phyloP scores from a whole-genome alignment of 1,140 invertebrate genomes.

The Drosophila rhopaloa region DNA sequence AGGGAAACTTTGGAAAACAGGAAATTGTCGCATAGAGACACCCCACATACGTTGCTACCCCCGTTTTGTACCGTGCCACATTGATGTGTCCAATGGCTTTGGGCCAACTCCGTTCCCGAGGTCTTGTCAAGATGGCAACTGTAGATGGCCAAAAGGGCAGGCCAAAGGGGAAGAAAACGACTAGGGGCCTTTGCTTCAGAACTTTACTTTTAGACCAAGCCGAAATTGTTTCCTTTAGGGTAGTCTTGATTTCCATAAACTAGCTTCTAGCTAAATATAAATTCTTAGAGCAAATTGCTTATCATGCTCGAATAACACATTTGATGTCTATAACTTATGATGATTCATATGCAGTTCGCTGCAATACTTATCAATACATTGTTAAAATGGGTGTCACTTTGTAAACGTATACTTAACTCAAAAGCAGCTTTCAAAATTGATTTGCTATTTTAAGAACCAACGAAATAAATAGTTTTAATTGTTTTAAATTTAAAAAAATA shows the following conservation, averaged over 20 bases:
- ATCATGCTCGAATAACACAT: too few species aligned
- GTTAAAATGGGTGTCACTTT: too few species aligned
- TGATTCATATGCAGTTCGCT: too few species aligned
- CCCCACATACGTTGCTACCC: slow-evolving; percentile 17
- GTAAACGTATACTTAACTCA: too few species aligned
- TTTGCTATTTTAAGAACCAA: too few species aligned
- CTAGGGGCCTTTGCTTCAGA: not conserved
- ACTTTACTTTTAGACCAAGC: not conserved
- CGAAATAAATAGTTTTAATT: too few species aligned
- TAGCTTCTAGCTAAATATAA: not conserved
- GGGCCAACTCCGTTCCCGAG: slow-evolving; percentile 12
- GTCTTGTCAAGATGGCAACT: slow-evolving; percentile 3
- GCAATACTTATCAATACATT: too few species aligned
- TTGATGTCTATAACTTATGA: too few species aligned
- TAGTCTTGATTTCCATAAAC: slow-evolving; percentile 2
- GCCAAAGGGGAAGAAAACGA: not conserved
- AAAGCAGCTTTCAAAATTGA: too few species aligned
- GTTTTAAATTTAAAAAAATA: too few species aligned
- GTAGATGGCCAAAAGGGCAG: slow-evolving; percentile 1
- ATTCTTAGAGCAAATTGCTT: not conserved
- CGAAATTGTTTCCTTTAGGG: slow-evolving; percentile 3
- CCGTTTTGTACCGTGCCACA: slow-evolving; percentile 1
- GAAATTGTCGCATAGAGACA: slow-evolving; percentile 67
- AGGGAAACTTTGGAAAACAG: slow-evolving; percentile 64
- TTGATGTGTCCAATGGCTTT: slow-evolving; percentile 39